These are phyloP conservation scores for Podarcis cretensis DNA, from an alignment of 2,113 vertebrate genomes.

Conservation along the genomic window DNA sequence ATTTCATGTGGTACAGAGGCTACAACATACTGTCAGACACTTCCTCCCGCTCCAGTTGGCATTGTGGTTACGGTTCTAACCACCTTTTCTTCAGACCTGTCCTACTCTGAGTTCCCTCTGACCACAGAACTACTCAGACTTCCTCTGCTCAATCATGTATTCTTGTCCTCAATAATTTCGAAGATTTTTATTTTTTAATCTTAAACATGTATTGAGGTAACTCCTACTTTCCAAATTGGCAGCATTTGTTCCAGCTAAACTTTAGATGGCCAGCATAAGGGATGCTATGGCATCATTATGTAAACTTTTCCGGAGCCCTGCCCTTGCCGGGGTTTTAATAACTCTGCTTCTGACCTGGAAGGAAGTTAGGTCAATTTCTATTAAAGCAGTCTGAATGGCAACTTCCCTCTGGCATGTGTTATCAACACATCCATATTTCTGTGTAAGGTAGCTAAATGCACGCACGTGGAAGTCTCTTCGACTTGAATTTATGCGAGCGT, in stretches of 20 bases:
- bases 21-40: neutral
- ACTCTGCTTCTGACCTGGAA: neutral
- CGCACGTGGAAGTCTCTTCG: neutral
- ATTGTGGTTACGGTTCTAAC: neutral
- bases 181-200: neutral
- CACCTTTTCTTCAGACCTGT: neutral
- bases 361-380: slow-evolving; percentile 5
- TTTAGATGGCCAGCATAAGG: neutral
- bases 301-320: neutral
- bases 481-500: neutral
- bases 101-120: neutral
- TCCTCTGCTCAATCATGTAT: neutral
- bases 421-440: too few relatives aligned
- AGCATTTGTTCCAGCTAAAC: neutral
- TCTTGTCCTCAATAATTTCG: neutral
- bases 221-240: neutral
- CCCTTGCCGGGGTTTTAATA: neutral
- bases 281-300: neutral
- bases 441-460: neutral
- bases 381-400: neutral
- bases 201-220: too few relatives aligned
- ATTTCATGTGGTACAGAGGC: neutral
- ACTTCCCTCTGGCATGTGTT: neutral
- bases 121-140: neutral
- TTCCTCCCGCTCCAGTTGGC: neutral